Base-by-base conservation (phyloP, 2,888 invertebrate genomes). In the Drosophila helvetica region DNA sequence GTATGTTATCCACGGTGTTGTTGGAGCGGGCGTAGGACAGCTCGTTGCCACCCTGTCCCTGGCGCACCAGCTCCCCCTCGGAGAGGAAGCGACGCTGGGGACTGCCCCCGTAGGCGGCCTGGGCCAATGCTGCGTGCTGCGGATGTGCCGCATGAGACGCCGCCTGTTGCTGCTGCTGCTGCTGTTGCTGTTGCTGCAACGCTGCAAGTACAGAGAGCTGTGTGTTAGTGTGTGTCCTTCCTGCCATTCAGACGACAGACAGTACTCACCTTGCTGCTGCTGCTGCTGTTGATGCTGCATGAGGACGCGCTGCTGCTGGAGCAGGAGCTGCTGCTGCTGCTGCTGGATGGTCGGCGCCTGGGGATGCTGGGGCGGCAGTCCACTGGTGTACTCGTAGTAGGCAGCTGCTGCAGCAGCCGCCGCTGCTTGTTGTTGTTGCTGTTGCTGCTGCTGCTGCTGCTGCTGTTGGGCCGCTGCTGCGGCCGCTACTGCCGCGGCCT, bases 1-100 rank as follows among this genome's bases (percentile, higher is more conserved):
- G 94, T 89, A 97, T 96, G 92, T 97, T 97, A 92, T 96, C 96
- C 76, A 96, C 96, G 61, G 96, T 96, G 91, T 95, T 96, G 92
- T 95, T 96, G 77, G 94, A 94, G 71, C 95, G 93, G 1, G 95
- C 93, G 89, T 95, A 95, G 2, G 94, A 93, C 69, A 95, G 93
- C 85, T 95, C 95, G 53, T 79, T 87, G 25, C 88, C 75, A 10
- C 60, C 61, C 25, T 77, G 85, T 64, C 93, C 93, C 86, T 95
- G 94, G 79, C 96, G 94, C 81, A 96, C 94, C 89, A 96, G 93
- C 93, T 97, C 96, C 80, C 97, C 95, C 93, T 97, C 95, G 79
- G 96, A 96, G 90, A 97, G 94, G 92, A 96, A 96, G 74, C 96
- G 94, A 18, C 96, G 93, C 92, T 96, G 96, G 65, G 96, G 96